Percentiles rank a stretch among this genome's conserved stretches.
Evolutionary conservation across 2,888 invertebrate genomes (phyloP).

Genomic region (Argyresthia goedartella): DNA sequence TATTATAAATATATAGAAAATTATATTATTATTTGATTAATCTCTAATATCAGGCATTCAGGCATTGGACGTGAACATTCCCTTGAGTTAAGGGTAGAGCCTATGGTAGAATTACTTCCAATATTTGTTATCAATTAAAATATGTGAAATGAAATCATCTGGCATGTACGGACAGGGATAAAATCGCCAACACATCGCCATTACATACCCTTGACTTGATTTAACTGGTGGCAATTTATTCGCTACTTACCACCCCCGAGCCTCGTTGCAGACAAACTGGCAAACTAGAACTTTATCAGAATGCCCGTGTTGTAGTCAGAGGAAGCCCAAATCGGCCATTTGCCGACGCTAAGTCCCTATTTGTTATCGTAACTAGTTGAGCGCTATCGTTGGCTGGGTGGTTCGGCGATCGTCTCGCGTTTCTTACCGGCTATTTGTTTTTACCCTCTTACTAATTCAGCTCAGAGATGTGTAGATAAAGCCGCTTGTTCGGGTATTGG

Average conservation of each 20-base stretch:
- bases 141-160: no score
- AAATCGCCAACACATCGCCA: no score
- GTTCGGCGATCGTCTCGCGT: conserved; percentile 43
- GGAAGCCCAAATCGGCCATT: conserved; percentile 60
- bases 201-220: no score
- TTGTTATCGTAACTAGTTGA: conserved; percentile 60
- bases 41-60: no score
- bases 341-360: conserved; percentile 51
- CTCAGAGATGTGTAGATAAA: conserved; percentile 43
- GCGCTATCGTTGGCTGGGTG: conserved; percentile 53
- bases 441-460: conserved; percentile 60
- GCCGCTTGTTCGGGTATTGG: conserved; percentile 8
- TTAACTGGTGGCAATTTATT: no score
- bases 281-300: conserved; percentile 19
- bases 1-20: no score
- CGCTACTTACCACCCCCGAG: neutral
- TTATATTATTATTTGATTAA: no score
- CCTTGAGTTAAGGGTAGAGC: no score
- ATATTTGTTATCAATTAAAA: no score
- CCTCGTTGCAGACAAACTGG: neutral
- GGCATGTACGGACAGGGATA: no score
- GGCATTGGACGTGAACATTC: no score
- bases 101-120: no score
- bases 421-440: conserved; percentile 49
- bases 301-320: conserved; percentile 53